A percentile compares a stretch with the other conserved stretches of the same genome.
Conservation (phyloP, 2,888 invertebrate species). For the Phanerotoma sp. region DNA sequence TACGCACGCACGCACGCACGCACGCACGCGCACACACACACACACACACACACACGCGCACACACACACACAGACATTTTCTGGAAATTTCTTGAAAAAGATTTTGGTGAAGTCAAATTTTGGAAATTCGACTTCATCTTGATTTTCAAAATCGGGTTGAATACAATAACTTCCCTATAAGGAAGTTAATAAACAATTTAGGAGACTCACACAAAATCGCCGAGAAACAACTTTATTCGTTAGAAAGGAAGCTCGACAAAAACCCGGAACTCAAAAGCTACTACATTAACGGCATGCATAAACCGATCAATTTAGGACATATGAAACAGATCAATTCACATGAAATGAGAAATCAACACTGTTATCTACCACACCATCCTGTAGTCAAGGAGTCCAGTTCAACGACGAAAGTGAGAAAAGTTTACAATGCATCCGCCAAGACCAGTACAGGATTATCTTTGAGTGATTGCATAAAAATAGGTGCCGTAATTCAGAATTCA, state of each 20-base stretch:
- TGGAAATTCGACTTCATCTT: too few species aligned
- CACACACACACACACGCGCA: too few species aligned
- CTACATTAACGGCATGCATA: conserved; percentile 27
- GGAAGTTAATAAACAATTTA: too few species aligned
- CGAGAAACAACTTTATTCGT: conserved; percentile 31
- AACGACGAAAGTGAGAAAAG: conserved; percentile 3
- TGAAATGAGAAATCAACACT: not conserved
- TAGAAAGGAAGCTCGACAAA: conserved; percentile 32
- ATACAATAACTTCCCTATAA: too few species aligned
- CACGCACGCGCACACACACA: too few species aligned
- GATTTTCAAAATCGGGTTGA: too few species aligned
- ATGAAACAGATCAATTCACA: conserved; percentile 19
- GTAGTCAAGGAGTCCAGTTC: conserved; percentile 16
- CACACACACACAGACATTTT: too few species aligned
- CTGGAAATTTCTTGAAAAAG: too few species aligned
- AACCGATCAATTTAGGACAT: conserved; percentile 26
- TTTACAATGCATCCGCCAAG: conserved; percentile 24
- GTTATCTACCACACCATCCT: conserved; percentile 17
- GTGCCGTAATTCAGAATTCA: conserved; percentile 18
- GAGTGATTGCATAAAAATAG: conserved; percentile 20
- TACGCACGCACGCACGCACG: too few species aligned
- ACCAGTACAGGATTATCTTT: conserved; percentile 18
- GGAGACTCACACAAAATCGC: conserved; percentile 35
- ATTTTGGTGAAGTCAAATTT: too few species aligned
- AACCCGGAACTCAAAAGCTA: conserved; percentile 30